phyloP scores from a whole-genome alignment of 2,888 invertebrate genomes.

The Hoplodrina ambigua region DNA sequence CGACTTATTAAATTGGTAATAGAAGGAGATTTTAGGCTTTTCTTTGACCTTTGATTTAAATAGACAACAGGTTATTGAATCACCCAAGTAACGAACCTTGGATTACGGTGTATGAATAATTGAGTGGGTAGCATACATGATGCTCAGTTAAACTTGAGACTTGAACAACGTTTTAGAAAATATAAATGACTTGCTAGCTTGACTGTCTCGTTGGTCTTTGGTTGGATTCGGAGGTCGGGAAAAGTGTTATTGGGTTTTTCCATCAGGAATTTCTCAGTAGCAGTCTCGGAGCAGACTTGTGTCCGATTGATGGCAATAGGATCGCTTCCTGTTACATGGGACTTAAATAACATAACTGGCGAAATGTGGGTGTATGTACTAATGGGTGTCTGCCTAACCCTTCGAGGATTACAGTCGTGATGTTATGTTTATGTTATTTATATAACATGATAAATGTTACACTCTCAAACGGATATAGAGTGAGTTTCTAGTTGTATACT shows the following conservation, averaged over 20 bases:
- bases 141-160: slow-evolving; percentile 17
- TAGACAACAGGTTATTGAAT: slow-evolving; percentile 15
- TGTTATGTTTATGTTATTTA: neutral
- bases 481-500: slow-evolving; percentile 13
- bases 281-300: too few species aligned
- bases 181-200: too few species aligned
- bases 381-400: too few species aligned
- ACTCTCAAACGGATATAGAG: slow-evolving; percentile 9
- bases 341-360: too few species aligned
- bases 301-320: too few species aligned
- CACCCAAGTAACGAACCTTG: neutral
- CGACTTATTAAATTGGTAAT: slow-evolving; percentile 18
- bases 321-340: too few species aligned
- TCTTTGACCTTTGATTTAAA: slow-evolving; percentile 23
- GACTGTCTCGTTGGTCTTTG: too few species aligned
- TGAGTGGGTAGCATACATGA: slow-evolving; percentile 3
- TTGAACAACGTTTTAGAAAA: slow-evolving; percentile 13
- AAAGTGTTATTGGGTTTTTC: too few species aligned
- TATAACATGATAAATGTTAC: neutral
- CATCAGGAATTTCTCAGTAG: too few species aligned
- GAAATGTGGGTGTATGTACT: too few species aligned
- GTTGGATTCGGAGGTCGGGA: too few species aligned
- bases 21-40: slow-evolving; percentile 9
- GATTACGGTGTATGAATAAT: slow-evolving; percentile 23
- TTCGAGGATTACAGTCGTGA: too few species aligned